phyloP scores from a whole-genome alignment of 37 sponge, comb jelly and placozoan species.

The Beroe forskalii region DNA sequence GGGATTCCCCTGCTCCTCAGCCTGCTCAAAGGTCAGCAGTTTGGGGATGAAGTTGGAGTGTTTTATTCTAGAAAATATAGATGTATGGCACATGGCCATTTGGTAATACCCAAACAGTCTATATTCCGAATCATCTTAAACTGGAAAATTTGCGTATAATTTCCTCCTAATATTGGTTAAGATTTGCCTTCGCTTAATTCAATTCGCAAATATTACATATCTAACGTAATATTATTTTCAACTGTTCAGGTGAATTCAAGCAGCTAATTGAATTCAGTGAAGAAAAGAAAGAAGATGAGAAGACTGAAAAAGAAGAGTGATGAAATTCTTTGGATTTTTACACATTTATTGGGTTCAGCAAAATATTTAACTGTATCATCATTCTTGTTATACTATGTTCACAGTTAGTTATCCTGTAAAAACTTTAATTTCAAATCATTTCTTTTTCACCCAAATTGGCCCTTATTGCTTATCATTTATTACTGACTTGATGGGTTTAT shows the following conservation, averaged over 20 bases:
- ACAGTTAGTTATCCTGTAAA: too few relatives aligned
- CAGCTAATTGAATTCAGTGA: background rate
- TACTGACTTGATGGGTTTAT: too few relatives aligned
- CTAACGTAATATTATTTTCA: too few relatives aligned
- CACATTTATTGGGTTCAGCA: background rate
- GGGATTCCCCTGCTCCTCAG: slow-evolving; percentile 82
- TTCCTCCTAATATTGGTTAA: too few relatives aligned
- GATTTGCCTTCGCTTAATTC: too few relatives aligned
- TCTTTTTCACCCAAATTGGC: too few relatives aligned
- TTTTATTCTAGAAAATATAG: slow-evolving; percentile 65
- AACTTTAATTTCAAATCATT: too few relatives aligned
- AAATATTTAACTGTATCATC: background rate
- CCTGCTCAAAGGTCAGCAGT: slow-evolving; percentile 74
- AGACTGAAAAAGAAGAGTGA: background rate
- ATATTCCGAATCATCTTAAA: too few relatives aligned
- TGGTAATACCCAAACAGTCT: background rate
- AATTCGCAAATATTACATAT: too few relatives aligned
- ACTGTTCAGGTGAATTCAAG: slow-evolving; percentile 23
- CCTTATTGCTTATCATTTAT: too few relatives aligned
- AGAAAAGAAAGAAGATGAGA: slow-evolving; percentile 18
- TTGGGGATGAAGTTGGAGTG: slow-evolving; percentile 71
- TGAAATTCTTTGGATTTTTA: background rate
- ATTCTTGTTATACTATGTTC: background rate
- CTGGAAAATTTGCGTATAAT: too few relatives aligned
- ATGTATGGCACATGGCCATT: too few relatives aligned